Evolutionary conservation across 2,113 vertebrate genomes (phyloP).

Genomic region (Dolichallabes microphthalmus): DNA sequence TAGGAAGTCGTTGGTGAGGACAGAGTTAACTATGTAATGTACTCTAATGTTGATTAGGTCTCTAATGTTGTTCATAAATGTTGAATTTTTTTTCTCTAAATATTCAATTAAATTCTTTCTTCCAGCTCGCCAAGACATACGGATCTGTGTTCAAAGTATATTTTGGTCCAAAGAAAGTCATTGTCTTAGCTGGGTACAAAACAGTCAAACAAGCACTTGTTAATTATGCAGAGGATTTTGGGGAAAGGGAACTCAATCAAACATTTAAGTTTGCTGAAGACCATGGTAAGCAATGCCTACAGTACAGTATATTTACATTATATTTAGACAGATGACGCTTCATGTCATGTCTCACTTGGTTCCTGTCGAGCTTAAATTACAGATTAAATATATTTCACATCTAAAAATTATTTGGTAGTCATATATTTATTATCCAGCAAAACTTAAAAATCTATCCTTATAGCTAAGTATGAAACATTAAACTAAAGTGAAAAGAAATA

Average conservation of each 20-base stretch:
- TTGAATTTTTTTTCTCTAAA: not conserved
- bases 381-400: not conserved
- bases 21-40: too few relatives aligned
- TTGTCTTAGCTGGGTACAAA: constrained; percentile 78
- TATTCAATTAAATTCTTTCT: not conserved
- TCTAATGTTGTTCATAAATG: not conserved
- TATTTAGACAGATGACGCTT: not conserved
- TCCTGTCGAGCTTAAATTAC: not conserved
- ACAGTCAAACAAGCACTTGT: constrained; percentile 79
- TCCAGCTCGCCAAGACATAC: constrained; percentile 79
- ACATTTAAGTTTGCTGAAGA: constrained; percentile 61
- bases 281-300: constrained; percentile 66
- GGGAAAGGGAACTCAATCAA: constrained; percentile 69
- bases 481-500: not conserved
- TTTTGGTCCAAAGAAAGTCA: constrained; percentile 72
- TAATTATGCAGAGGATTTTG: constrained; percentile 76
- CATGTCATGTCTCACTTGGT: not conserved
- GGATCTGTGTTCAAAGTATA: constrained; percentile 78
- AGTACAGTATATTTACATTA: not conserved
- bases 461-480: not conserved
- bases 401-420: not conserved
- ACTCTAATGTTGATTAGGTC: too few relatives aligned
- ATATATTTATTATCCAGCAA: not conserved
- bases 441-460: not conserved
- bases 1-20: too few relatives aligned